Percentiles rank a stretch among this genome's conserved stretches.
Conservation (phyloP, 2,797 vertebrate species). For the Valencia hispanica region DNA sequence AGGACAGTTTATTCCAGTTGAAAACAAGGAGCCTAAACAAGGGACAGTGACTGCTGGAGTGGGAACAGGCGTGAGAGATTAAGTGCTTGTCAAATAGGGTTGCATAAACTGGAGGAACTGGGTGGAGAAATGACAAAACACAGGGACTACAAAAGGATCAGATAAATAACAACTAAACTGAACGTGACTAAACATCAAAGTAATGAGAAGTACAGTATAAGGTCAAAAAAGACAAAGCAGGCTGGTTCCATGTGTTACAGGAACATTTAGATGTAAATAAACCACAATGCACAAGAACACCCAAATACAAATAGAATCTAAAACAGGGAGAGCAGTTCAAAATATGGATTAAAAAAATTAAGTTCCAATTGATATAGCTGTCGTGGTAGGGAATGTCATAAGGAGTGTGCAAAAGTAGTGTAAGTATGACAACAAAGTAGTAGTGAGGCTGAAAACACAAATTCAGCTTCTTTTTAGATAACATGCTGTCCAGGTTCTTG, state of each 20-base stretch:
- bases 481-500: too few relatives aligned
- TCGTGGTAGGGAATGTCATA: neutral
- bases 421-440: neutral
- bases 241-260: neutral
- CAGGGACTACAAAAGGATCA: neutral
- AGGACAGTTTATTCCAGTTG: neutral
- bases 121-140: neutral
- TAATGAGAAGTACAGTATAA: neutral
- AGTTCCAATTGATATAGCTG: too few relatives aligned
- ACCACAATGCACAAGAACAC: neutral
- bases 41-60: neutral
- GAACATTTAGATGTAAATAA: neutral
- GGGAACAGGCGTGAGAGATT: neutral
- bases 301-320: neutral
- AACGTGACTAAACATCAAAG: neutral
- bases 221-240: neutral
- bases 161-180: neutral
- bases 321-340: neutral
- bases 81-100: neutral
- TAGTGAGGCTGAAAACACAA: neutral
- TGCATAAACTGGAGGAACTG: neutral
- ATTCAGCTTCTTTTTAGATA: neutral
- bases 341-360: neutral
- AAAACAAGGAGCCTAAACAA: neutral
- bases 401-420: neutral